Evolutionary conservation across 2,113 vertebrate species (phyloP).

Genomic region (Phaetusa simplex): DNA sequence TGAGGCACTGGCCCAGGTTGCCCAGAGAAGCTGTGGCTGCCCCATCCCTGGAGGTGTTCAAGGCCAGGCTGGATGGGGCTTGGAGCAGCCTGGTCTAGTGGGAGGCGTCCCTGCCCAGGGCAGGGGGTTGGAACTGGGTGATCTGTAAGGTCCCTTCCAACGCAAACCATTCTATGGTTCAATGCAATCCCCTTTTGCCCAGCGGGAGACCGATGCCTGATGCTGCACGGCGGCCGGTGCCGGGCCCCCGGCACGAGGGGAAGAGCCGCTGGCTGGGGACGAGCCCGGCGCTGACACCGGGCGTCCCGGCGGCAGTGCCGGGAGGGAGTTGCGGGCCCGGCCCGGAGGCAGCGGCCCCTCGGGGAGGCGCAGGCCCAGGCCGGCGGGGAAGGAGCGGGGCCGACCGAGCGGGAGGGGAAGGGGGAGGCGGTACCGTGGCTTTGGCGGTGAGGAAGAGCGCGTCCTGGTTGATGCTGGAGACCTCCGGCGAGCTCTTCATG

Average conservation of each 20-base stretch:
- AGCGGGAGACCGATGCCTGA: neutral
- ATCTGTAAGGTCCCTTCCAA: neutral
- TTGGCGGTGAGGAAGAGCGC: slow-evolving; percentile 94
- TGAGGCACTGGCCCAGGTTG: neutral
- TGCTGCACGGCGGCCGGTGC: neutral
- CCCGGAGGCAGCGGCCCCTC: neutral
- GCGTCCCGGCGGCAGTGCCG: neutral
- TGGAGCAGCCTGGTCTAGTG: neutral
- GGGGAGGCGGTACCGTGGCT: slow-evolving; percentile 84
- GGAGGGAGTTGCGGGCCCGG: neutral
- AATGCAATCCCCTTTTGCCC: accelerated
- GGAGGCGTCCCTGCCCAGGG: neutral
- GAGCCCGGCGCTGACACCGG: neutral
- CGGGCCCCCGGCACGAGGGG: accelerated
- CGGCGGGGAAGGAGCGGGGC: neutral
- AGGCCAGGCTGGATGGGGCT: neutral
- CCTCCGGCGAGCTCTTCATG: slow-evolving; percentile 98
- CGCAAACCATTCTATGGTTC: neutral
- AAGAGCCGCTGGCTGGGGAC: neutral
- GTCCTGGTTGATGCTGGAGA: slow-evolving; percentile 95
- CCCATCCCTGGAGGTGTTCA: neutral
- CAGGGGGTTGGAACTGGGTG: neutral
- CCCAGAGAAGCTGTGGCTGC: neutral
- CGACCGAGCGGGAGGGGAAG: neutral
- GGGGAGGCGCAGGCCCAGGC: neutral